Evolutionary conservation across 53 echinoderm and acorn worm species (phyloP), one percentile per base, ranked within the genome.

Genomic region (Temnopleurus reevesii): DNA sequence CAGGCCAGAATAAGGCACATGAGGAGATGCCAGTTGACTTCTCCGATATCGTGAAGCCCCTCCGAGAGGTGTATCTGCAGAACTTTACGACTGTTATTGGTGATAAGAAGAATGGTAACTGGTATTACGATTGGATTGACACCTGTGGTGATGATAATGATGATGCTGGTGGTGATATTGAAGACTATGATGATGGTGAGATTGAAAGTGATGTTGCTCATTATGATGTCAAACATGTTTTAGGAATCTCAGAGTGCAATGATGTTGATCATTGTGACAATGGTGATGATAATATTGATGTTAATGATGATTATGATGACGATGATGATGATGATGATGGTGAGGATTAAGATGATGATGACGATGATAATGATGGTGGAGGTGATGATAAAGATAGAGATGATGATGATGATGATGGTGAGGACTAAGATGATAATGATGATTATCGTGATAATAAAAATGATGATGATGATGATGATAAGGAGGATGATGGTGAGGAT

Each of bases 11-110:
- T 17, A 1, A 83, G 53, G 15, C 83, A 83, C 0, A 83, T 55
- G 5, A 83, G 28, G 57, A 97, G 33, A 77, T 95, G 92, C 97
- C 97, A 97, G 86, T 94, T 96, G 24, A 96, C 27, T 2, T 46
- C 2, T 12, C 79, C 79, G 13, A 79, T 28, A 15, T 79, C 79
- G 12, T 79, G 13, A 27, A 79, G 45, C n/a, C 79, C 79, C 15
- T 46, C 46, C 10, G 79, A 79, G 4, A 79, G 29, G 51, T 79
- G 79, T 2, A 79, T 79, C 49, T 79, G 47, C 26, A 79, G 79
- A 25, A 79, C 79, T 28, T 79, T 79, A 7, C 79, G 79, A 49
- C 79, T 79, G 79, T 3, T 46, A 15, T 51, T 8, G 76, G 21
- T 41, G 76, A 25, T 21, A 44, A 76, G 43, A 23, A 44, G 9